Percentiles rank a stretch among this genome's conserved stretches.
Conservation (phyloP, 2,113 vertebrate genomes). For the Cnemophilus loriae region DNA sequence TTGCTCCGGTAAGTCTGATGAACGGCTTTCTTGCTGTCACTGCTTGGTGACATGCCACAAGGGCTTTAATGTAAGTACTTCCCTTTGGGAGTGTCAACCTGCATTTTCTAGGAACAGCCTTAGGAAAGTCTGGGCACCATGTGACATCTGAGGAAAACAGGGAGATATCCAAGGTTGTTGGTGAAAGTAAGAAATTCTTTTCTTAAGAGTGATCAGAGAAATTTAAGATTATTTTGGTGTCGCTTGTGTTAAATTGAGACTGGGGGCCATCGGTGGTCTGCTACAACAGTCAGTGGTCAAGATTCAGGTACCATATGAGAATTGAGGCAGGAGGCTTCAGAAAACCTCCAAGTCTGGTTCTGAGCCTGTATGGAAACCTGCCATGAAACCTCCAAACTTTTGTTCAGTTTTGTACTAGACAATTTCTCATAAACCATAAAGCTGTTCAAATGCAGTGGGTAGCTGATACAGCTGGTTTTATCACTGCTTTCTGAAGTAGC, state of each 20-base stretch:
- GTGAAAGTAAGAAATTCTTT: not conserved
- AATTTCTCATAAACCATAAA: not conserved
- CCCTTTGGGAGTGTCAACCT: not conserved
- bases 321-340: not conserved
- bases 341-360: not conserved
- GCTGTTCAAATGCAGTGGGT: not conserved
- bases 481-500: not conserved
- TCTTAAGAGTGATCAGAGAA: not conserved
- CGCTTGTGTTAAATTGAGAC: not conserved
- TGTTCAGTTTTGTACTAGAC: not conserved
- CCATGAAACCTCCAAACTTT: not conserved
- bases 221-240: not conserved
- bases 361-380: not conserved
- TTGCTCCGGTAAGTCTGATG: slow-evolving; percentile 69
- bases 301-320: not conserved
- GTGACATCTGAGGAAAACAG: not conserved
- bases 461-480: not conserved
- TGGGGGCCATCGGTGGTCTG: not conserved
- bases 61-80: slow-evolving; percentile 2
- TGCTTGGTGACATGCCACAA: not conserved
- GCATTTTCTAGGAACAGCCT: not conserved
- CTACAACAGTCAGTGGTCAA: not conserved
- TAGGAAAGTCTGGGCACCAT: not conserved
- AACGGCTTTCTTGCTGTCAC: not conserved
- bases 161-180: not conserved